These are phyloP conservation scores for zebrafish (Danio rerio) DNA, from an alignment of 2,113 vertebrate species.

Conservation along the genomic window DNA sequence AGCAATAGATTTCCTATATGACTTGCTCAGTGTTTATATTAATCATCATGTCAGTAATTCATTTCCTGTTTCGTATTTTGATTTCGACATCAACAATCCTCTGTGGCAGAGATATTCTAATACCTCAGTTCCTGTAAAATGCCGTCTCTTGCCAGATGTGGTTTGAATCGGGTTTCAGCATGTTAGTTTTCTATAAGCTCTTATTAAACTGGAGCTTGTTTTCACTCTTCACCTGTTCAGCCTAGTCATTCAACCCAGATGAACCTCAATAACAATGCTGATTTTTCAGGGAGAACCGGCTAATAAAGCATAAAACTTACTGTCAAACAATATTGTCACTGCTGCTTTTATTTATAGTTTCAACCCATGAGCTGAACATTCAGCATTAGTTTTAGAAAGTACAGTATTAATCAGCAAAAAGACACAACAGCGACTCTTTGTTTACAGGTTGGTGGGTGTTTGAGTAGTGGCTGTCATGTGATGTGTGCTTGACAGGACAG, in stretches of 20 bases:
- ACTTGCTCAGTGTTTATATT: conserved; percentile 64
- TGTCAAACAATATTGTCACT: conserved; percentile 70
- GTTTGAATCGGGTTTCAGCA: conserved; percentile 71
- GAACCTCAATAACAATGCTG: conserved; percentile 68
- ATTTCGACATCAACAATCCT: conserved; percentile 74
- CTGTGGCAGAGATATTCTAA: conserved; percentile 77
- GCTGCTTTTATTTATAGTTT: conserved; percentile 66
- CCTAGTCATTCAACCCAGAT: conserved; percentile 63
- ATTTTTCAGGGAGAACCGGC: conserved; percentile 71
- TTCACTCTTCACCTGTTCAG: conserved; percentile 68
- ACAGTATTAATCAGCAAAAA: too few relatives aligned
- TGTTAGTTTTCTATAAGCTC: conserved; percentile 72
- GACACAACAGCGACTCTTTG: too few relatives aligned
- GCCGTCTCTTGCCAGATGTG: conserved; percentile 33
- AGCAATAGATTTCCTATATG: background rate
- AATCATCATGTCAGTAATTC: conserved; percentile 78
- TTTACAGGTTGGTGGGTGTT: too few relatives aligned
- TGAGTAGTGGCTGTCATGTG: too few relatives aligned
- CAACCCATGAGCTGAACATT: conserved; percentile 46
- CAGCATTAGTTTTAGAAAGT: too few relatives aligned
- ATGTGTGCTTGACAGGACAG: too few relatives aligned
- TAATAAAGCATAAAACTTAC: conserved; percentile 67
- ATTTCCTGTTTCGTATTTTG: conserved; percentile 79
- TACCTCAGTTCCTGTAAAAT: conserved; percentile 71
- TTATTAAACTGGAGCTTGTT: conserved; percentile 69